Evolutionary conservation across 2,797 vertebrate genomes (phyloP), one percentile per base, ranked within the genome.

Genomic region (Rhynchonycteris naso): DNA sequence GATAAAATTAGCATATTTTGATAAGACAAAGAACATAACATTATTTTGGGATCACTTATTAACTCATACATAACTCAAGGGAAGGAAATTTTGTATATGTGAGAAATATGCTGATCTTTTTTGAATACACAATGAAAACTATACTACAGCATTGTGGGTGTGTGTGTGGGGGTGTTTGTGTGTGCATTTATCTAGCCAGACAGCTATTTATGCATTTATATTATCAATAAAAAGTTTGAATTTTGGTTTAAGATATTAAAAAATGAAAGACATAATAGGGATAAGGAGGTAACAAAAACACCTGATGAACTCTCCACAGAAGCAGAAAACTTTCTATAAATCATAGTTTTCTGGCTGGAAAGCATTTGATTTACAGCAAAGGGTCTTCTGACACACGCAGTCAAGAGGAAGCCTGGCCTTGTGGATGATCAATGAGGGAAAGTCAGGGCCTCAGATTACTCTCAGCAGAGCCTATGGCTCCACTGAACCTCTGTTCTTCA

Each of bases 1-100:
- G 33, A 56, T 92, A 97, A 96, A 97, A 97, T 91, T 58, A 63
- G 92, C 56, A 54, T 89, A 95, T 94, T 97, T 94, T 94, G 74
- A 94, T 91, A 97, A 96, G 95, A 83, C 0, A 13, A 74, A 79
- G 52, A 95, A 92, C 50, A 94, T 93, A 72, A 82, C 28, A 50
- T 96, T 98, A 66, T 83, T 81, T 85, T 94, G 72, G 93, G 65
- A 43, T 83, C 92, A 95, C 15, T 90, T 87, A 88, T 81, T 56
- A 65, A 72, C 56, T 81, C 47, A 66, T 28, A 93, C 24, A 76
- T 16, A 92, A 88, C 35, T n/a, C 26, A 59, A 22, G 15, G 15
- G 66, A 22, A 82, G 7, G 35, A 22, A 59, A 50, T 84, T 88
- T 88, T 85, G 14, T 82, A 69, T 28, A 59, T 47, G 18, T 88